Base-by-base conservation (phyloP, 1,140 invertebrate species). In the Bombus consobrinus region DNA sequence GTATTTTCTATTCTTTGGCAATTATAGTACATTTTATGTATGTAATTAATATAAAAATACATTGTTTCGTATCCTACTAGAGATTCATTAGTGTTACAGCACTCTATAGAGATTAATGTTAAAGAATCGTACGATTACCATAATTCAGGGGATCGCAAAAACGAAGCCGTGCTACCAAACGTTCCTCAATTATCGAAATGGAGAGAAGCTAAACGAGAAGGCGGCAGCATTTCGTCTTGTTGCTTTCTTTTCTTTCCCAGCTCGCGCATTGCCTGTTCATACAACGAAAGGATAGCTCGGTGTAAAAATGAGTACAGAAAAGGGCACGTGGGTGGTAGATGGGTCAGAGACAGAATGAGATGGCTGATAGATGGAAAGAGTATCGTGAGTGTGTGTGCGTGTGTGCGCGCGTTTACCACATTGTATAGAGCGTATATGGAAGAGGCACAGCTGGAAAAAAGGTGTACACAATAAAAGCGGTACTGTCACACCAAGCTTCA, bases 351-450 rank as follows among this genome's bases (percentile, higher is more conserved):
- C 69, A 87, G 85, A 87, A 89, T 87, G 87, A 87, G 85, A 87
- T 87, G 84, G 81, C 87, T 87, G 85, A 89, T 85, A 89, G 88
- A 89, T 87, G 72, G 81, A 75, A 87, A 89, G 85, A 87, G 85
- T 83, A 62, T 87, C 28, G 47, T 4, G 59, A 57, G 18, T 62
- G 66, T 83, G 64, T 68, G 22, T 37, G 53, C n/a, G 62, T 28
- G 66, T 43, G 25, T 22, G 57, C 57, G 37, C 57, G 59, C 18
- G 57, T n/a, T 73, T 32, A 41, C 77, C 59, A 47, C 59, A 25
- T 59, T 32, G 57, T 66, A 22, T 72, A 74, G 18, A 32, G 57
- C 39, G n/a, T 83, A 74, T 13, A 32, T 53, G 86, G 74, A 83
- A 77, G 39, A 87, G 69, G 53, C 69, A 53, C 47, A 53, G 82